phyloP scores from a whole-genome alignment of 2,113 vertebrate genomes.

The Saguinus imperator region DNA sequence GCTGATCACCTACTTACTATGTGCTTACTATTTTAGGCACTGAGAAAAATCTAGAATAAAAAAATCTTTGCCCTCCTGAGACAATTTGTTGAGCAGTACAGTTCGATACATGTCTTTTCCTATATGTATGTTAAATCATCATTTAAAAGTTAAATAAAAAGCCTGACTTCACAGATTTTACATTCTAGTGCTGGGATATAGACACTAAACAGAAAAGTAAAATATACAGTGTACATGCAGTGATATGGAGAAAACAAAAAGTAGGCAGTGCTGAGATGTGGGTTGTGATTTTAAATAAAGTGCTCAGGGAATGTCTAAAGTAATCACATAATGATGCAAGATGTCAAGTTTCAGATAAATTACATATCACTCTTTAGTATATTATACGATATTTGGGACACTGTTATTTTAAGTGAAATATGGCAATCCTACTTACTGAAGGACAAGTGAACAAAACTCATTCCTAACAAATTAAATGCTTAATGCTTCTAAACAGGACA shows the following conservation, averaged over 20 bases:
- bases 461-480: not conserved
- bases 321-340: not conserved
- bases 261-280: not conserved
- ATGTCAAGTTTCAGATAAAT: not conserved
- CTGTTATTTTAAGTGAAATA: not conserved
- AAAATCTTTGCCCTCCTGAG: not conserved
- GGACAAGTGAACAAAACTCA: not conserved
- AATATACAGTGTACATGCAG: not conserved
- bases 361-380: not conserved
- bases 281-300: not conserved
- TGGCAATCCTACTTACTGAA: not conserved
- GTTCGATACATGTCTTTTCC: not conserved
- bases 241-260: not conserved
- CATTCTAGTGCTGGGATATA: not conserved
- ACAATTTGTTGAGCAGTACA: not conserved
- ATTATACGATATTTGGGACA: not conserved
- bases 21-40: not conserved
- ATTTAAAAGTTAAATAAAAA: not conserved
- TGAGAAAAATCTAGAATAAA: not conserved
- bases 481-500: slow-evolving; percentile 15
- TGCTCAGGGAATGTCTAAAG: not conserved
- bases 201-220: not conserved
- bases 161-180: not conserved
- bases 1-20: not conserved
- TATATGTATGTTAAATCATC: not conserved